phyloP scores from a whole-genome alignment of 2,888 invertebrate species.

The Drosophila barbarae region DNA sequence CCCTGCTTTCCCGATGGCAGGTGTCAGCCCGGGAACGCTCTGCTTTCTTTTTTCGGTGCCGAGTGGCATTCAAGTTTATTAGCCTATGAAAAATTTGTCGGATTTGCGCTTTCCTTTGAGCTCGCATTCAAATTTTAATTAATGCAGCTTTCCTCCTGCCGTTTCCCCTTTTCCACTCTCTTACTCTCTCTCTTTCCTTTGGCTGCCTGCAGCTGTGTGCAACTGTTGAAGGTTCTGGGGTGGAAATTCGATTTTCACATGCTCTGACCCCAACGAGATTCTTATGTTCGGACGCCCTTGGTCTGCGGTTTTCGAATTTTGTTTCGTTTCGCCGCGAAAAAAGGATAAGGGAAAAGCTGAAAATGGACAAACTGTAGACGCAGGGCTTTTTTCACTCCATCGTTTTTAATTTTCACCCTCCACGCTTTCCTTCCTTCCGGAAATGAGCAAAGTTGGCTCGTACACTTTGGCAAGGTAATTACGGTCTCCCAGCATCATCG shows the following conservation, averaged over 20 bases:
- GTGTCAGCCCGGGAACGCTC: slow-evolving; percentile 38
- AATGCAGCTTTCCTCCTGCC: slow-evolving; percentile 56
- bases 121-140: slow-evolving; percentile 72
- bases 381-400: slow-evolving; percentile 43
- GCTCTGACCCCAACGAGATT: slow-evolving; percentile 42
- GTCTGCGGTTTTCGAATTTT: slow-evolving; percentile 37
- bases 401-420: slow-evolving; percentile 55
- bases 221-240: slow-evolving; percentile 18
- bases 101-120: slow-evolving; percentile 67
- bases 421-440: slow-evolving; percentile 38
- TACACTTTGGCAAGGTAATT: slow-evolving; percentile 54
- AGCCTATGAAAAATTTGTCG: slow-evolving; percentile 75
- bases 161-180: neutral
- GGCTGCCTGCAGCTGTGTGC: slow-evolving; percentile 19
- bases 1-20: slow-evolving; percentile 25
- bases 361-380: slow-evolving; percentile 34
- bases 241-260: slow-evolving; percentile 41
- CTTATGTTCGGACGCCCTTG: slow-evolving; percentile 49
- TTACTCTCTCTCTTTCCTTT: neutral
- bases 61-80: slow-evolving; percentile 71
- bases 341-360: neutral
- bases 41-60: slow-evolving; percentile 35
- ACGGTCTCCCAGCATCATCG: slow-evolving; percentile 22
- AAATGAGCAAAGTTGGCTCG: slow-evolving; percentile 48
- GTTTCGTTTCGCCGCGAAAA: slow-evolving; percentile 25